A percentile compares a stretch with the other conserved stretches of the same genome.
Evolutionary conservation across 2,797 vertebrate genomes (phyloP).

Genomic region (Chrosomus eos): DNA sequence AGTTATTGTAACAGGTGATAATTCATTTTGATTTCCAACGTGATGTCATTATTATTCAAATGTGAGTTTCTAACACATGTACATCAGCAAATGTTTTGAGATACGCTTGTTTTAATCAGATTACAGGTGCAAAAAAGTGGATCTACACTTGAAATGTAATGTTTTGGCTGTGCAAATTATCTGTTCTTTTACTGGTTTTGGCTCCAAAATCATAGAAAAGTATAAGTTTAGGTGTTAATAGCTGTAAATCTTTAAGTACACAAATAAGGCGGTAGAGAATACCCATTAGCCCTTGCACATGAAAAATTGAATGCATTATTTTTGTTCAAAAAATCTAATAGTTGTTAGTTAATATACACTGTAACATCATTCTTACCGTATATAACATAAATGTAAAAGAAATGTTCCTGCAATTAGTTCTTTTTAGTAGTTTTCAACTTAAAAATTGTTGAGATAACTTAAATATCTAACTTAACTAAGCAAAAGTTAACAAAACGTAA

Average conservation of each 20-base stretch:
- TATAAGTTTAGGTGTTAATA: neutral
- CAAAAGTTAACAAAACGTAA: too few species aligned
- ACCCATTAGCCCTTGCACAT: neutral
- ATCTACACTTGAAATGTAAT: neutral
- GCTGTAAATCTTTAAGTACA: neutral
- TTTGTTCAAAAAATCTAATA: neutral
- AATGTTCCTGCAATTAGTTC: too few species aligned
- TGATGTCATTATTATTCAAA: constrained; percentile 12
- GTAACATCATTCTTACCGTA: neutral
- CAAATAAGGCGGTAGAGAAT: neutral
- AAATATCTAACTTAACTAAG: too few species aligned
- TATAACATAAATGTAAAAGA: neutral
- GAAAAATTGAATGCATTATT: neutral
- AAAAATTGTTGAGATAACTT: too few species aligned
- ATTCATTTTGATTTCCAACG: constrained; percentile 14
- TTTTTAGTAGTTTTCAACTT: too few species aligned
- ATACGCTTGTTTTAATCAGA: neutral
- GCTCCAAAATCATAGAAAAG: neutral
- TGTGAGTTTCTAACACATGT: neutral
- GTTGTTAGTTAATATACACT: neutral
- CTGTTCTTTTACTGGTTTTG: neutral
- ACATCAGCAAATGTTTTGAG: neutral
- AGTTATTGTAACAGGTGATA: neutral
- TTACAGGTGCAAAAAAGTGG: neutral
- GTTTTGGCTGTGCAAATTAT: neutral